Percentiles rank a stretch among this genome's conserved stretches.
Evolutionary conservation across 1,140 invertebrate genomes (phyloP).

Genomic region (Pectinophora gossypiella): DNA sequence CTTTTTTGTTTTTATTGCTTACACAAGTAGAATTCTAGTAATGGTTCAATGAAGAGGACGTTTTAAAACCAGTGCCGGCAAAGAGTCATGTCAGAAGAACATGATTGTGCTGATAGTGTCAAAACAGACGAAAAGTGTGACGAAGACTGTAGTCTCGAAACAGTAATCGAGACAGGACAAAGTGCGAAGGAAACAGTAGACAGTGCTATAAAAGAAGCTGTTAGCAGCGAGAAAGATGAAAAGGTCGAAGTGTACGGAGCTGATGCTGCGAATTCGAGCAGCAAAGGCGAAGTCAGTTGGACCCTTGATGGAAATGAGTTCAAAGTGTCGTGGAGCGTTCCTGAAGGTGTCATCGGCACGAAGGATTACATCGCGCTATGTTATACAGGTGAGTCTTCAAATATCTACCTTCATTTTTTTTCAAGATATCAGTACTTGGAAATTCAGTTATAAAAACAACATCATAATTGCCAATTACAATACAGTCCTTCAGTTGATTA

Average conservation of each 20-base stretch:
- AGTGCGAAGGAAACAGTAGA: constrained; percentile 33
- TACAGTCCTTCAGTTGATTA: too few species aligned
- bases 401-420: too few species aligned
- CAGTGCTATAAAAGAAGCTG: constrained; percentile 37
- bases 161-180: constrained; percentile 18
- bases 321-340: constrained; percentile 46
- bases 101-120: constrained; percentile 42
- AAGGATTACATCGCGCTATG: constrained; percentile 60
- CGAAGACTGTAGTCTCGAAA: constrained; percentile 16
- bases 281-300: constrained; percentile 32
- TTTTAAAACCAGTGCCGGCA: too few species aligned
- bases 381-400: constrained; percentile 56
- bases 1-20: background rate
- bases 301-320: constrained; percentile 28
- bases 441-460: too few species aligned
- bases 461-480: too few species aligned
- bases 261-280: constrained; percentile 17
- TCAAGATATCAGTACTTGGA: too few species aligned
- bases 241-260: constrained; percentile 18
- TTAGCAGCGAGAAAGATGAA: constrained; percentile 30
- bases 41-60: too few species aligned
- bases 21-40: too few species aligned
- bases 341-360: constrained; percentile 33
- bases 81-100: constrained; percentile 63
- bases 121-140: constrained; percentile 23